Evolutionary conservation across 2,888 invertebrate species (phyloP).

Genomic region (Tinea semifulvella): DNA sequence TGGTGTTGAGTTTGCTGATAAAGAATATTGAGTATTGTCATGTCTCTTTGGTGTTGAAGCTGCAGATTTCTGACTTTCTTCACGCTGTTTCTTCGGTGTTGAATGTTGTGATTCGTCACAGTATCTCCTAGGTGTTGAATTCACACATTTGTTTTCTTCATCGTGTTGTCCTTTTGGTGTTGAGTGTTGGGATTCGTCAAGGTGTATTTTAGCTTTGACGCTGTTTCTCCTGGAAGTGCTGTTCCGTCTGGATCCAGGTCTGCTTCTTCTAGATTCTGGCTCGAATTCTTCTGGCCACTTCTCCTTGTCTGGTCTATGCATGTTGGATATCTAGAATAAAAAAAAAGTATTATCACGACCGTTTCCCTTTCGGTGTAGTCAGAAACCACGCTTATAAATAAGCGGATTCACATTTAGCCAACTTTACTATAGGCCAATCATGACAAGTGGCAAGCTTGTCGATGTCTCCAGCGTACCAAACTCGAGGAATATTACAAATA

Average conservation of each 20-base stretch:
- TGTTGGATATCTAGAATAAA: conserved; percentile 5
- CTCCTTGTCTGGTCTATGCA: conserved; percentile 19
- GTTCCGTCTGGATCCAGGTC: conserved; percentile 39
- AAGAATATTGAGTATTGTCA: too few species aligned
- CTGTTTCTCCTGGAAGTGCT: conserved; percentile 38
- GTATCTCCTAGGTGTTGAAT: conserved; percentile 1
- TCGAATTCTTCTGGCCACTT: conserved; percentile 30
- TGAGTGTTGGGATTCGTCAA: not conserved
- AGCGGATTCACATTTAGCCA: too few species aligned
- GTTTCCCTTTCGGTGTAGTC: too few species aligned
- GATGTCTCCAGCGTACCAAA: too few species aligned
- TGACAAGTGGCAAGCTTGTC: too few species aligned
- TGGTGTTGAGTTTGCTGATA: not conserved
- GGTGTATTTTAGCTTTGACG: conserved; percentile 22
- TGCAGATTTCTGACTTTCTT: not conserved
- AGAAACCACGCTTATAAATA: too few species aligned
- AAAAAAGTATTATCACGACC: too few species aligned
- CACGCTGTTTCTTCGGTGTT: not conserved
- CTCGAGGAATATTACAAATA: too few species aligned
- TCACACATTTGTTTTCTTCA: not conserved
- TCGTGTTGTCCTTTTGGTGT: not conserved
- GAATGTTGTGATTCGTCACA: not conserved
- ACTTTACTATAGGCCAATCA: too few species aligned
- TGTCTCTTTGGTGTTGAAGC: not conserved
- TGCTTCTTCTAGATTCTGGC: conserved; percentile 28